Percentiles rank a stretch among this genome's conserved stretches.
Conservation (phyloP, 37 sponge, comb jelly and placozoan genomes). For the Geodia barretti region DNA sequence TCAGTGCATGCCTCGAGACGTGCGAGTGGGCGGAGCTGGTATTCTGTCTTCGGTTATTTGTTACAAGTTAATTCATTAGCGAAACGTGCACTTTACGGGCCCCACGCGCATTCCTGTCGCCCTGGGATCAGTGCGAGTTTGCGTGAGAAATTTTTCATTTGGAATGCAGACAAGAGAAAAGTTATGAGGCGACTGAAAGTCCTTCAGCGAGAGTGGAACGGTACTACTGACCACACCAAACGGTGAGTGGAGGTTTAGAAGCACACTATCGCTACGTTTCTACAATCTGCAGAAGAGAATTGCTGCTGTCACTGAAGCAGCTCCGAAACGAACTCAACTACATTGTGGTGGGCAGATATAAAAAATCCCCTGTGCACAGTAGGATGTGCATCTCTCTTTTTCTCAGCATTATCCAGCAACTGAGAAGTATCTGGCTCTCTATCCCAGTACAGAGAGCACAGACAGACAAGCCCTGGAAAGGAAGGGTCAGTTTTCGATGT, state of each 20-base stretch:
- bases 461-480: constrained; percentile 14
- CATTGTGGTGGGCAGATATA: constrained; percentile 12
- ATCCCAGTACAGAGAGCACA: constrained; percentile 32
- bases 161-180: constrained; percentile 22
- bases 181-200: constrained; percentile 21
- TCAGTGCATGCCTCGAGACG: too few species aligned
- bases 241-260: not conserved
- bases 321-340: constrained; percentile 35
- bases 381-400: not conserved
- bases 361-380: not conserved
- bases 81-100: too few species aligned
- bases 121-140: too few species aligned
- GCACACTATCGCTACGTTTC: too few species aligned
- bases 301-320: not conserved
- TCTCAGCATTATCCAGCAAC: constrained; percentile 32
- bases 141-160: not conserved
- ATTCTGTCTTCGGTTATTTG: too few species aligned
- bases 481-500: constrained; percentile 32
- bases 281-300: constrained; percentile 6
- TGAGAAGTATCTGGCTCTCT: constrained; percentile 42
- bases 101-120: too few species aligned
- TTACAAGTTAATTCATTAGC: too few species aligned
- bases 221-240: not conserved
- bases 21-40: too few species aligned
- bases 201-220: not conserved